phyloP scores from a whole-genome alignment of 2,797 vertebrate genomes.

The Sitta carolinensis region DNA sequence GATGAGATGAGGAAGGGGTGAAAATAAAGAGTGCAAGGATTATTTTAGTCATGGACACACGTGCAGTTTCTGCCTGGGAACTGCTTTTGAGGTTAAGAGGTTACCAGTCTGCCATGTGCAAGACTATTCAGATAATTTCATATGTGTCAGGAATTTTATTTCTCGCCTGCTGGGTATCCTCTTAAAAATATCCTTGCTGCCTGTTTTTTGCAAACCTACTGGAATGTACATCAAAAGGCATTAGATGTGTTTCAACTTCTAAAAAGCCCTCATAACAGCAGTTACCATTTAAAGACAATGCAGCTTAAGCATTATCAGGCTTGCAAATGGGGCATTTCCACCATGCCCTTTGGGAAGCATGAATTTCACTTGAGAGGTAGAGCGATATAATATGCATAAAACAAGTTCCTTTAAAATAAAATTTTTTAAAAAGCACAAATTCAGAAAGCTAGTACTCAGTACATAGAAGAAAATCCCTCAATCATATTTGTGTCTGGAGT shows the following conservation, averaged over 20 bases:
- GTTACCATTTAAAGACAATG: background rate
- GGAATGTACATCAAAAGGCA: background rate
- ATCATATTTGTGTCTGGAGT: background rate
- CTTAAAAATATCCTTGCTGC: background rate
- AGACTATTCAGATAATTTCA: background rate
- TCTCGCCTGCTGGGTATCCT: background rate
- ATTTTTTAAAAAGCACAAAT: background rate
- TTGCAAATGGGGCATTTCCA: background rate
- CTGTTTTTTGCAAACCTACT: background rate
- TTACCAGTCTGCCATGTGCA: background rate
- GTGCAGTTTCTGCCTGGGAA: background rate
- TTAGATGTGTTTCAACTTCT: background rate
- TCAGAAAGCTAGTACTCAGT: background rate
- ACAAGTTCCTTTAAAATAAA: background rate
- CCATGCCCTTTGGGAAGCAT: background rate
- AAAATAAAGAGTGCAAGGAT: background rate
- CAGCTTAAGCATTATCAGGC: background rate
- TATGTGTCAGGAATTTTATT: background rate
- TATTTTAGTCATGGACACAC: background rate
- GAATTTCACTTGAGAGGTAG: background rate
- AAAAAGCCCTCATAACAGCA: background rate
- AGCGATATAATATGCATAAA: background rate
- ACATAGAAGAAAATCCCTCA: background rate
- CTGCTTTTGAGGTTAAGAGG: background rate
- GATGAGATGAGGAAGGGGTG: background rate